Evolutionary conservation across 2,113 vertebrate species (phyloP).

Genomic region (Arothron firmamentum): DNA sequence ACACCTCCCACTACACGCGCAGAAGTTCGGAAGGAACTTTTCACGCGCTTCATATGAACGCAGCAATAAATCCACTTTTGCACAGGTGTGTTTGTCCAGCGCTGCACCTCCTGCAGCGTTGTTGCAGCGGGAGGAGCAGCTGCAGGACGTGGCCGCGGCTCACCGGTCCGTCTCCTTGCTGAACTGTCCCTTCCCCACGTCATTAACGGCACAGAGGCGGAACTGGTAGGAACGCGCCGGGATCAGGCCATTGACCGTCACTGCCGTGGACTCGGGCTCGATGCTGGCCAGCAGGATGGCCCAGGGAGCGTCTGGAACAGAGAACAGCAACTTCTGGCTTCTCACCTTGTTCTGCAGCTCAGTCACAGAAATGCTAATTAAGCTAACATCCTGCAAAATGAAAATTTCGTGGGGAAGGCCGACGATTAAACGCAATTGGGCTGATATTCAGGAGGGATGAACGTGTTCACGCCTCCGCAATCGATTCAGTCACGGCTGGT

Average conservation of each 20-base stretch:
- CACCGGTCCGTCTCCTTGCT: constrained; percentile 96
- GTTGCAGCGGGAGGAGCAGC: not conserved
- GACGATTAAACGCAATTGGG: not conserved
- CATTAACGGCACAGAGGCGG: constrained; percentile 91
- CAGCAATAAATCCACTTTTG: no score
- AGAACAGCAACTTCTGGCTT: not conserved
- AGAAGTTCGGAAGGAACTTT: no score
- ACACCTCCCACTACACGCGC: not conserved
- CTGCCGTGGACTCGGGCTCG: constrained; percentile 80
- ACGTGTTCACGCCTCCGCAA: constrained; percentile 1
- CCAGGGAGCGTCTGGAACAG: constrained; percentile 86
- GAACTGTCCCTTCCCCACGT: constrained; percentile 94
- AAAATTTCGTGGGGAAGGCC: not conserved
- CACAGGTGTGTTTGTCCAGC: no score
- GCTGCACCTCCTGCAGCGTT: not conserved
- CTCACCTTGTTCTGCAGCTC: not conserved
- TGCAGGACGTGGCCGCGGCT: constrained; percentile 37
- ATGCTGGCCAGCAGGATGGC: constrained; percentile 86
- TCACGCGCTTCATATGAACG: no score
- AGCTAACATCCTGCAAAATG: not conserved
- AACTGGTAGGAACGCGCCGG: constrained; percentile 96
- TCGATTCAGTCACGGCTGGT: constrained; percentile 10
- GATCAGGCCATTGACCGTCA: constrained; percentile 85
- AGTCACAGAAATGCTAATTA: no score
- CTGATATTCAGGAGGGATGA: not conserved